Conservation (phyloP, 2,113 vertebrate species). For the Cyprinodon tularosa region DNA sequence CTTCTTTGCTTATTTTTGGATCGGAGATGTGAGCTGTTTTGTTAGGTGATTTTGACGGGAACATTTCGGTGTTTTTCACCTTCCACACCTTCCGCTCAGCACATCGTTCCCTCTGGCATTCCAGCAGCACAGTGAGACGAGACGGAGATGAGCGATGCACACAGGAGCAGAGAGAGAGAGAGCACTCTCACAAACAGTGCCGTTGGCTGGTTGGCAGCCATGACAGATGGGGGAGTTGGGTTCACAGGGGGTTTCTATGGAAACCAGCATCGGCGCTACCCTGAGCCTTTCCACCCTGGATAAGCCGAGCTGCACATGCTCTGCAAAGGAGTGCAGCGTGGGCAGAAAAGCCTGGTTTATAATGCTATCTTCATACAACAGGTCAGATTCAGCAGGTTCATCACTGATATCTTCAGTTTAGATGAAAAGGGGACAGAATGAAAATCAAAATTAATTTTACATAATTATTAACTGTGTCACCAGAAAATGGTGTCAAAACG, state of each 20-base stretch:
- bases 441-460: slow-evolving; percentile 12
- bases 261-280: slow-evolving; percentile 65
- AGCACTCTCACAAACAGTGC: slow-evolving; percentile 28
- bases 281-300: slow-evolving; percentile 41
- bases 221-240: slow-evolving; percentile 84
- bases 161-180: slow-evolving; percentile 41
- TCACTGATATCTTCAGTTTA: slow-evolving; percentile 4
- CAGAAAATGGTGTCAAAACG: slow-evolving; percentile 43
- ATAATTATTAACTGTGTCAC: slow-evolving; percentile 23
- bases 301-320: slow-evolving; percentile 24
- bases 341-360: slow-evolving; percentile 51
- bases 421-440: neutral
- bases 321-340: slow-evolving; percentile 62
- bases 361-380: slow-evolving; percentile 52
- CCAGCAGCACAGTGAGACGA: slow-evolving; percentile 20
- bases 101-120: slow-evolving; percentile 38
- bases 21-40: slow-evolving; percentile 8
- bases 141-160: slow-evolving; percentile 34
- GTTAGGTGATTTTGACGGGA: slow-evolving; percentile 1
- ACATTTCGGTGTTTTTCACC: slow-evolving; percentile 24
- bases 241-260: slow-evolving; percentile 82
- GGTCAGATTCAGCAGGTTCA: slow-evolving; percentile 12
- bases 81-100: slow-evolving; percentile 27
- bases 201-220: slow-evolving; percentile 72
- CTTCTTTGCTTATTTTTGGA: slow-evolving; percentile 1